These are phyloP conservation scores for Mesaphorura yosii DNA, from an alignment of 1,140 invertebrate genomes.

Conservation along the genomic window DNA sequence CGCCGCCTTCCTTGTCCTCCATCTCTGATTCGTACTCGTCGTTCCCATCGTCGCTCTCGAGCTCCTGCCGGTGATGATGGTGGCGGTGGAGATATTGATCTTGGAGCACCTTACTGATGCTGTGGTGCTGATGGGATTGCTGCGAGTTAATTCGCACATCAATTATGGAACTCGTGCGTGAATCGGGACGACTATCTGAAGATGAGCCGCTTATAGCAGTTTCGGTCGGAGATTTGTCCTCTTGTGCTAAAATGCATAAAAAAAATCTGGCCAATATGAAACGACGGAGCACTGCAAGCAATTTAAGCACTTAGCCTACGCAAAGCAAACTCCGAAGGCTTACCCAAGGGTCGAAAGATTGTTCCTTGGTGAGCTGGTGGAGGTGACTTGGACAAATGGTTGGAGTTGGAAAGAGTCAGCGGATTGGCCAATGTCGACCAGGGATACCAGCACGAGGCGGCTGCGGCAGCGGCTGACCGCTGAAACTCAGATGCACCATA, in stretches of 20 bases:
- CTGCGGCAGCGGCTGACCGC: constrained; percentile 24
- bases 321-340: no score
- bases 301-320: no score
- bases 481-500: constrained; percentile 31
- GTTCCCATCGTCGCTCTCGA: constrained; percentile 27
- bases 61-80: constrained; percentile 5
- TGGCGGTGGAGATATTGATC: no score
- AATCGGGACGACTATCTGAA: constrained; percentile 30
- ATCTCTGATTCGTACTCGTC: constrained; percentile 28
- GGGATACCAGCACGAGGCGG: constrained; percentile 30
- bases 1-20: constrained; percentile 17
- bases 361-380: constrained; percentile 31
- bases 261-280: neutral
- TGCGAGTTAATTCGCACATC: constrained; percentile 22
- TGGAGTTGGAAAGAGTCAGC: constrained; percentile 18
- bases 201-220: constrained; percentile 29
- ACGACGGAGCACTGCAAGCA: neutral
- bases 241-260: constrained; percentile 4
- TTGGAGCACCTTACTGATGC: no score
- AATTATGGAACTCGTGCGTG: constrained; percentile 28
- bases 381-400: constrained; percentile 24
- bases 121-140: neutral
- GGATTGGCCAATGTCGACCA: constrained; percentile 28
- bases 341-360: constrained; percentile 28
- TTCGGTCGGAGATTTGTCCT: constrained; percentile 25